Evolutionary conservation across 2,888 invertebrate genomes (phyloP), one percentile per base, ranked within the genome.

Genomic region (Bruchidius siliquastri): DNA sequence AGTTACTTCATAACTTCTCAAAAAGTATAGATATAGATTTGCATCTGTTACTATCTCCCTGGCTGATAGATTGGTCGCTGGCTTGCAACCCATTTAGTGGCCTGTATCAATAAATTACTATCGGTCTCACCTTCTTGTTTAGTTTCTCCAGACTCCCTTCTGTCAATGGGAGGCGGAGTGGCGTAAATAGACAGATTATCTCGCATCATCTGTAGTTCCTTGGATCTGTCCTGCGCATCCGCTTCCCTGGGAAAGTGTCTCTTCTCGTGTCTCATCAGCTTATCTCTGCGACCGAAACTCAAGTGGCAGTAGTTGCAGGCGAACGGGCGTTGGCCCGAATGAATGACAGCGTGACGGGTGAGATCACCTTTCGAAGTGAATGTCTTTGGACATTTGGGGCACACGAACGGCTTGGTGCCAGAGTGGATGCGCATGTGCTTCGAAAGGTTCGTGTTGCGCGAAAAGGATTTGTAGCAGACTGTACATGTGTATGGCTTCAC

Each of bases 401-500:
- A 93, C 0, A 92, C 92, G 84, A 92, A 92, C 0, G 93, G 92
- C 80, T 92, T 92, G 21, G 91, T 89, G 0, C 92, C 91, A 66
- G 91, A 91, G 85, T 93, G 93, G 70, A 92, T 92, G 73, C 92
- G 88, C 81, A 93, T 88, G 83, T 93, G 93, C 83, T 93, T 93
- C 74, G 92, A 92, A 68, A 93, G 87, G 85, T 93, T 93, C n/a
- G 93, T 93, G 79, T 93, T 93, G 22, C 93, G 88, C 3, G 93
- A 93, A 83, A 94, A 94, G 73, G 92, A 92, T 84, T 94, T 94
- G 66, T 90, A 88, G 82, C 93, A 94, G 77, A 92, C 90, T 26
- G 89, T 89, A 83, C 93, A 94, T 22, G 92, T 91, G 83, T 90
- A 93, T 0, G 93, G 93, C 77, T 93, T 90, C 70, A 91, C 89